Percentiles rank a stretch among this genome's conserved stretches.
Evolutionary conservation across 1,140 invertebrate genomes (phyloP).

Genomic region (Orius insidiosus): DNA sequence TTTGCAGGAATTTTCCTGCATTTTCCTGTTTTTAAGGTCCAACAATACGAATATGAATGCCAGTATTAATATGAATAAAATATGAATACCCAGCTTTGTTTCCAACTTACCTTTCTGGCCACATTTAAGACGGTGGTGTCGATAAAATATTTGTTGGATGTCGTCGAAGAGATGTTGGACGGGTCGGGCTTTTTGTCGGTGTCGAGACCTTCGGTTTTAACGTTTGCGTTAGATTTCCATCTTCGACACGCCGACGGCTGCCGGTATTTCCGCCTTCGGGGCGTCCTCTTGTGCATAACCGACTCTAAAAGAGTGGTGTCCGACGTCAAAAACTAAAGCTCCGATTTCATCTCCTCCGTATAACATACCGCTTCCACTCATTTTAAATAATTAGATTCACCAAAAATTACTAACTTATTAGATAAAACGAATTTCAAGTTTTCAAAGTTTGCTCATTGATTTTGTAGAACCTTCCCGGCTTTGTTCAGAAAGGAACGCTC

Average conservation of each 20-base stretch:
- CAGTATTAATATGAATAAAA: no score
- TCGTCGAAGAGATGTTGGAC: conserved; percentile 25
- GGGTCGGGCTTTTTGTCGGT: conserved; percentile 34
- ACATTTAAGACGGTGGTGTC: conserved; percentile 71
- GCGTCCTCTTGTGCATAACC: conserved; percentile 80
- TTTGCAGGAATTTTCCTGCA: no score
- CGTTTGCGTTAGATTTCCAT: conserved; percentile 29
- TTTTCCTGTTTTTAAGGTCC: no score
- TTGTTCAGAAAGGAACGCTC: no score
- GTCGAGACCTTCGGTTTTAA: conserved; percentile 42
- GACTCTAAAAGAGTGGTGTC: conserved; percentile 70
- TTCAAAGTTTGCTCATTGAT: no score
- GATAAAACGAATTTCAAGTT: no score
- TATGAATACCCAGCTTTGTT: no score
- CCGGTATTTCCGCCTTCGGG: conserved; percentile 69
- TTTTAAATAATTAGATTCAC: conserved; percentile 2
- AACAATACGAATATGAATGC: no score
- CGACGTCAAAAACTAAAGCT: conserved; percentile 91
- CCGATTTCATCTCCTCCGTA: conserved; percentile 93
- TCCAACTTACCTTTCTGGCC: conserved; percentile 40
- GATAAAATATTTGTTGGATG: conserved; percentile 50
- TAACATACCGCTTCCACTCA: conserved; percentile 40
- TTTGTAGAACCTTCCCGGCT: no score
- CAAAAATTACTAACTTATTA: no score
- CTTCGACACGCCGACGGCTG: conserved; percentile 49